Percentiles rank a stretch among this genome's conserved stretches.
Evolutionary conservation across 1,140 invertebrate species (phyloP).

Genomic region (Thaumetopoea pityocampa): DNA sequence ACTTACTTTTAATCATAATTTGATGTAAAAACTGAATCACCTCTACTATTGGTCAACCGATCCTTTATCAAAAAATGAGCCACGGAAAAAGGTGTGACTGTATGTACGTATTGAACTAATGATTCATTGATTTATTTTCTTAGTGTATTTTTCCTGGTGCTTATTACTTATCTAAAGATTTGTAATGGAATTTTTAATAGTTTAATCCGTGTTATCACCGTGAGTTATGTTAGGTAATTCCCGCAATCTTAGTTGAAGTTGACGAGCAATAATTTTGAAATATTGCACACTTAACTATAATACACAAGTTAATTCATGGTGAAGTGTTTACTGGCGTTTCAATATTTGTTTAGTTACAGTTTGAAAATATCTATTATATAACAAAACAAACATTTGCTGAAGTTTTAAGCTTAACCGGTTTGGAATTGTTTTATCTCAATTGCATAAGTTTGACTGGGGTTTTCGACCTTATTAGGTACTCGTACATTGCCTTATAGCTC

Average conservation of each 20-base stretch:
- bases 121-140: no score
- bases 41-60: no score
- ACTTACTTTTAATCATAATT: no score
- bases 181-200: conserved; percentile 39
- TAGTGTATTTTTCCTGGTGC: background rate
- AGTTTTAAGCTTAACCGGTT: conserved; percentile 7
- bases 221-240: conserved; percentile 29
- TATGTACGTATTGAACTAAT: no score
- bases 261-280: conserved; percentile 30
- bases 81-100: no score
- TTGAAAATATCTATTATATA: conserved; percentile 3
- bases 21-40: no score
- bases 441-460: conserved; percentile 11
- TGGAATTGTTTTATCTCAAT: background rate
- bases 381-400: conserved; percentile 5
- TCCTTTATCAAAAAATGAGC: no score
- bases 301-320: conserved; percentile 1
- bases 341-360: conserved; percentile 23
- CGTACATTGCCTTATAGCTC: no score
- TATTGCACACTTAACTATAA: no score
- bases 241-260: conserved; percentile 28
- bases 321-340: conserved; percentile 24
- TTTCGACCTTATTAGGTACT: no score
- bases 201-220: conserved; percentile 30
- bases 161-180: conserved; percentile 21